Evolutionary conservation across 2,113 vertebrate genomes (phyloP).

Genomic region (Mesembrinibis cayennensis): DNA sequence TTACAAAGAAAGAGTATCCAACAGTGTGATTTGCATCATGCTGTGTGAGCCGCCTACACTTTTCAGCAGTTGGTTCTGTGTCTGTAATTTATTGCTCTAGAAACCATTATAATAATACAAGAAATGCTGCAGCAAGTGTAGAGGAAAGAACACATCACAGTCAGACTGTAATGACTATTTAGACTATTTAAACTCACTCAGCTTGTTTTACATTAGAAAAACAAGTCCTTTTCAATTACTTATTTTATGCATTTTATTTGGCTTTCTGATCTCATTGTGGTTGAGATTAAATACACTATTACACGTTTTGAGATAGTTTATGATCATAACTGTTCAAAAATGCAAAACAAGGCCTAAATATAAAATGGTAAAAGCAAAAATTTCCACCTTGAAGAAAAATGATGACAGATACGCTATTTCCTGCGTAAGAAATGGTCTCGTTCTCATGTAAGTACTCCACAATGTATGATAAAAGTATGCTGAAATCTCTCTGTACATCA

Average conservation of each 20-base stretch:
- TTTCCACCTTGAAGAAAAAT: background rate
- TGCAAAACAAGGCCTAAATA: background rate
- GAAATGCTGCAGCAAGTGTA: conserved; percentile 61
- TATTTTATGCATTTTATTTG: conserved; percentile 47
- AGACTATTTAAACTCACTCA: conserved; percentile 71
- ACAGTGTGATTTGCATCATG: conserved; percentile 48
- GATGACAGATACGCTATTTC: background rate
- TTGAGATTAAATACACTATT: conserved; percentile 47
- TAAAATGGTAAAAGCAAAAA: background rate
- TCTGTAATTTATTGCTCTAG: conserved; percentile 72
- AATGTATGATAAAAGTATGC: background rate
- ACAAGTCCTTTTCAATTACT: conserved; percentile 63
- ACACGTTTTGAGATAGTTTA: conserved; percentile 6
- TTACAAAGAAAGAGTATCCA: conserved; percentile 35
- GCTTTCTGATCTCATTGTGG: conserved; percentile 43
- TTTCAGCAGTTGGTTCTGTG: conserved; percentile 59
- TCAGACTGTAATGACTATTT: conserved; percentile 73
- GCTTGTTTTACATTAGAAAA: conserved; percentile 68
- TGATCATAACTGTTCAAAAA: conserved; percentile 8
- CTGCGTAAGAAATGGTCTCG: background rate
- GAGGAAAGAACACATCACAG: conserved; percentile 71
- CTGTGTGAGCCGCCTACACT: conserved; percentile 64
- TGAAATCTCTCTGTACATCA: background rate
- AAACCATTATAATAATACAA: conserved; percentile 71
- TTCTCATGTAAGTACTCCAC: background rate